These are phyloP conservation scores for Cataglyphis albicans DNA, from an alignment of 2,888 invertebrate species.

Conservation along the genomic window DNA sequence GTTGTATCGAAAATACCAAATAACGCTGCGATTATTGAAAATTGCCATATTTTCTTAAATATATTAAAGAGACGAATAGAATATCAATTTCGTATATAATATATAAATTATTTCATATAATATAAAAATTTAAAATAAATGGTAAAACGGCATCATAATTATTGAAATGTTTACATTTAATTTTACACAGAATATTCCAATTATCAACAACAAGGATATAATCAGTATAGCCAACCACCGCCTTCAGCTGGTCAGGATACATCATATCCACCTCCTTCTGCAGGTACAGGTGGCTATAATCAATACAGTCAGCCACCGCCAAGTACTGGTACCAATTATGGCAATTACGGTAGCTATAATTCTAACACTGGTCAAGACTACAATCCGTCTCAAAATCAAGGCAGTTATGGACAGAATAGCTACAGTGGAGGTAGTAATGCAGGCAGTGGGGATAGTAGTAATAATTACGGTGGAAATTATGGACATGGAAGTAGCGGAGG, in stretches of 20 bases:
- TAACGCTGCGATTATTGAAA: not conserved
- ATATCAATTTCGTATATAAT: not conserved
- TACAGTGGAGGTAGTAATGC: slow-evolving; percentile 84
- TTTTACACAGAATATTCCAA: slow-evolving; percentile 83
- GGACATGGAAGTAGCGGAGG: slow-evolving; percentile 83
- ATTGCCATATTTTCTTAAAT: not conserved
- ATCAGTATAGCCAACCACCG: slow-evolving; percentile 83
- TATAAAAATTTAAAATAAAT: not conserved
- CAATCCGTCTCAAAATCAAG: slow-evolving; percentile 77
- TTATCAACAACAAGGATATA: slow-evolving; percentile 83
- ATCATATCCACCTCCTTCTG: slow-evolving; percentile 84
- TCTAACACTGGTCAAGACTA: slow-evolving; percentile 78
- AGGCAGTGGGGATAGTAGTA: slow-evolving; percentile 86
- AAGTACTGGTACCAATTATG: slow-evolving; percentile 77
- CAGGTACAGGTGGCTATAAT: slow-evolving; percentile 76
- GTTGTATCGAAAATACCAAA: not conserved
- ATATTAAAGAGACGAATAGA: not conserved
- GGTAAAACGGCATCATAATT: too few relatives aligned
- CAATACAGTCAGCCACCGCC: slow-evolving; percentile 83
- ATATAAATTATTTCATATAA: not conserved
- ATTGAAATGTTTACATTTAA: not conserved
- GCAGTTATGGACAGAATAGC: slow-evolving; percentile 80
- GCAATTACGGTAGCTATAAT: slow-evolving; percentile 81
- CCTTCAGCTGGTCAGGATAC: slow-evolving; percentile 82
- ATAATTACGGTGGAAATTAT: slow-evolving; percentile 86